These are phyloP conservation scores for Eulithis prunata DNA, from an alignment of 2,888 invertebrate genomes.

Conservation along the genomic window DNA sequence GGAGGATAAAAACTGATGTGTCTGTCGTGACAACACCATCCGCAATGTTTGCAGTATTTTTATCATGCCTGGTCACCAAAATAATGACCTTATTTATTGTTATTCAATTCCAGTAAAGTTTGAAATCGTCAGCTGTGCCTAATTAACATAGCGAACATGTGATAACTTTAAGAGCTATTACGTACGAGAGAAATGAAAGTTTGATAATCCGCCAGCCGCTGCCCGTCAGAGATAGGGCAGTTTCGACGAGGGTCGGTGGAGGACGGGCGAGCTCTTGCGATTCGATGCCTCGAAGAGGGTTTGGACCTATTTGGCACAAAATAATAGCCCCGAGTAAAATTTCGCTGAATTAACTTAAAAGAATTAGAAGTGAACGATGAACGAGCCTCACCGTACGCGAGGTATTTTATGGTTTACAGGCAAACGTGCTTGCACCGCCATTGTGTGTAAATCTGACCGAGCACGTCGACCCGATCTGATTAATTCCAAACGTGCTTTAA, in stretches of 20 bases:
- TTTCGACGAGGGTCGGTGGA: constrained; percentile 65
- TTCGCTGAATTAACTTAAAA: constrained; percentile 51
- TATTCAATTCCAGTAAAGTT: too few species aligned
- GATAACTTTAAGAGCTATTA: constrained; percentile 10
- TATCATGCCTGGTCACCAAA: too few species aligned
- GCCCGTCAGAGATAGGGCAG: constrained; percentile 71
- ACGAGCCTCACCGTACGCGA: constrained; percentile 32
- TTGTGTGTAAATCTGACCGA: constrained; percentile 72
- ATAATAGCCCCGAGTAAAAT: constrained; percentile 49
- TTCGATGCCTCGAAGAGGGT: constrained; percentile 56
- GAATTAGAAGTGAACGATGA: constrained; percentile 54
- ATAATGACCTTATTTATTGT: too few species aligned
- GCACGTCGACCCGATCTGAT: constrained; percentile 66
- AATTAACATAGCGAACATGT: constrained; percentile 6
- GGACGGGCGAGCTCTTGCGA: constrained; percentile 53
- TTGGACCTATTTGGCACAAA: constrained; percentile 58
- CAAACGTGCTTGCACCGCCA: constrained; percentile 62
- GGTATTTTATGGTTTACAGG: constrained; percentile 68
- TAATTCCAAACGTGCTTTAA: constrained; percentile 58
- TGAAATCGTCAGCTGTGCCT: background rate
- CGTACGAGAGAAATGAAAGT: constrained; percentile 34
- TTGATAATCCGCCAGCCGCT: constrained; percentile 72
- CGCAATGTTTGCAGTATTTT: too few species aligned
- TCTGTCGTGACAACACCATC: background rate
- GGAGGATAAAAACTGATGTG: constrained; percentile 48